Base-by-base conservation (phyloP, 2,888 invertebrate genomes). In the Hecatera dysodea region DNA sequence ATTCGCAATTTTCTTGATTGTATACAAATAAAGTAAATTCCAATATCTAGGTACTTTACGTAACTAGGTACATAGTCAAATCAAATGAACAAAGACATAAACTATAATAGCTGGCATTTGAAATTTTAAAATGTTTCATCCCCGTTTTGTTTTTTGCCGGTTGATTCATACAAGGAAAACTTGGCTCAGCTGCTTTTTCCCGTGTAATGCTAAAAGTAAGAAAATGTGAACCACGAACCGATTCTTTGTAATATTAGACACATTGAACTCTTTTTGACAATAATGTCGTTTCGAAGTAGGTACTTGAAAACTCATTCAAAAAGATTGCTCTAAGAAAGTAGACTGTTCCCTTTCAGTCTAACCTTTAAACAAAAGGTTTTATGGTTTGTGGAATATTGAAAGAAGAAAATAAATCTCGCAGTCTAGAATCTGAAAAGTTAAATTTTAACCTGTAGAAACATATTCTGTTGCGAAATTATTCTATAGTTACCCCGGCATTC, bases 181-280 rank as follows among this genome's bases (percentile, higher is more conserved):
- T 9, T 39, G 44, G 15, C 75, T 55, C 66, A n/a, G 33, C 39
- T 74, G 53, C n/a, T 55, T 55, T 55, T 7, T 65, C 11, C 29
- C 65, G 1, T 29, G 39, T 39, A 24, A 33, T 74, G 39, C 27
- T 8, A 55, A 74, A 62, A 55, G 17, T 42, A 65, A 12, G 17
- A 42, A 75, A 39, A 33, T 46, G 15, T 39, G 29, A 36, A 22
- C 27, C 11, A 52, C 46, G 17, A 53, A 46, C 53, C 17, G 64
- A 65, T 64, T 48, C 53, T 74, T 55, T 75, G 29, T 46, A 65
- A 29, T 75, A 55, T 66, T 33, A 42, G 33, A 55, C n/a, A 48
- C 39, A 55, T 74, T 71, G 33, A 72, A 48, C n/a, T 71, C 48
- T 71, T 70, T 52, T 39, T 39, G 27, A 44, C 52, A 44, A 55